These are phyloP conservation scores for Pogona vitticeps DNA, from an alignment of 2,113 vertebrate genomes.

Conservation along the genomic window DNA sequence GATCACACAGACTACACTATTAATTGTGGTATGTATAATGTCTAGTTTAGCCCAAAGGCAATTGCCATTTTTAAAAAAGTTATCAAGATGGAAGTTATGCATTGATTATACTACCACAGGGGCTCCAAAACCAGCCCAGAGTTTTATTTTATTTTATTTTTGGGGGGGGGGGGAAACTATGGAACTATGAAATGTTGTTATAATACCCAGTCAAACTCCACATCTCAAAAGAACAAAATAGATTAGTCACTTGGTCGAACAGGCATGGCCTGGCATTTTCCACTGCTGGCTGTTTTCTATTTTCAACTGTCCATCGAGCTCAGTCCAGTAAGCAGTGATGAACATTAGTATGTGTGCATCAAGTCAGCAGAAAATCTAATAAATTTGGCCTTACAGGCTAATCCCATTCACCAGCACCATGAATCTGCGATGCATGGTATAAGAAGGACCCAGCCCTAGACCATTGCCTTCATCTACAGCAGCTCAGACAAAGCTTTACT, in stretches of 20 bases:
- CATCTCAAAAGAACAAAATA: neutral
- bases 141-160: too few species aligned
- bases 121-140: neutral
- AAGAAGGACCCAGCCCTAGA: neutral
- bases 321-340: neutral
- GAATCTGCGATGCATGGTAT: neutral
- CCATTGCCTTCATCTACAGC: too few species aligned
- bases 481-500: neutral
- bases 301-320: neutral
- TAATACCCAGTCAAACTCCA: neutral
- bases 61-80: constrained; percentile 44
- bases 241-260: neutral
- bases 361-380: neutral
- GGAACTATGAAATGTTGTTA: neutral
- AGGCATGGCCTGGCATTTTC: constrained; percentile 7
- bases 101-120: neutral
- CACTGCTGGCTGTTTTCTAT: neutral
- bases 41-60: constrained; percentile 55
- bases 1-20: constrained; percentile 60
- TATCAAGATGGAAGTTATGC: neutral
- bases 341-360: neutral
- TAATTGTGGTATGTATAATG: constrained; percentile 47
- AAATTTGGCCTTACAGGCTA: neutral
- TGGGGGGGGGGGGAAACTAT: too few species aligned
- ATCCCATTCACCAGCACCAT: neutral